Evolutionary conservation across 2,113 vertebrate species (phyloP), one percentile per base, ranked within the genome.

Genomic region (Planiliza haematocheilus): DNA sequence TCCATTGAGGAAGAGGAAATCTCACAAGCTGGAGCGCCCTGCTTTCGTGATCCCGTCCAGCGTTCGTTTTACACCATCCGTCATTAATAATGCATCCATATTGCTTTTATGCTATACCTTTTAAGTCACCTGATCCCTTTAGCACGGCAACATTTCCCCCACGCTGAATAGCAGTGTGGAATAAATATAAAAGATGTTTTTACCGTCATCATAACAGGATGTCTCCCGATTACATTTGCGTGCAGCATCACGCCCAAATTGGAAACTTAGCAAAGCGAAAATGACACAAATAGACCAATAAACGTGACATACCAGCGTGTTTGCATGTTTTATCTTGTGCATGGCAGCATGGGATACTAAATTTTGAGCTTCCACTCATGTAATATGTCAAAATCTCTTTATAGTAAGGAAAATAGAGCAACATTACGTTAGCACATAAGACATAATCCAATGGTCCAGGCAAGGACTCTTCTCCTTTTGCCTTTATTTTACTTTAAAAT

Each of bases 31-130:
- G 37, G 60, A 18, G 39, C 24, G 13, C 30, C 10, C 53, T 34
- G 17, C 56, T 3, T 62, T 73, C 37, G 67, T 55, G 51, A 64
- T 64, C 70, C 16, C 10, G 13, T 69, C 17, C 59, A 41, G 49
- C 50, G 63, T 67, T 65, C 77, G 50, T 82, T 51, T 68, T 73
- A 66, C 74, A 76, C 80, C 79, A 66, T 82, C 50, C 66, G 56
- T 49, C 49, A 85, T 86, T 45, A 89, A 84, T 82, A 86, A 82
- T 85, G 42, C 64, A 86, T 45, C 10, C 55, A 7, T 48, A 63
- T 62, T 55, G 60, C 73, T 69, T 86, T 83, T 73, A 77, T 60
- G 65, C 51, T 49, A 30, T 30, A 52, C 49, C 71, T 75, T 74
- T 78, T 63, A 79, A 62, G 58, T 82, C 65, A 86, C 73, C 70